Percentiles rank a stretch among this genome's conserved stretches.
phyloP scores from a whole-genome alignment of 2,113 vertebrate species.

The Geococcyx californianus region DNA sequence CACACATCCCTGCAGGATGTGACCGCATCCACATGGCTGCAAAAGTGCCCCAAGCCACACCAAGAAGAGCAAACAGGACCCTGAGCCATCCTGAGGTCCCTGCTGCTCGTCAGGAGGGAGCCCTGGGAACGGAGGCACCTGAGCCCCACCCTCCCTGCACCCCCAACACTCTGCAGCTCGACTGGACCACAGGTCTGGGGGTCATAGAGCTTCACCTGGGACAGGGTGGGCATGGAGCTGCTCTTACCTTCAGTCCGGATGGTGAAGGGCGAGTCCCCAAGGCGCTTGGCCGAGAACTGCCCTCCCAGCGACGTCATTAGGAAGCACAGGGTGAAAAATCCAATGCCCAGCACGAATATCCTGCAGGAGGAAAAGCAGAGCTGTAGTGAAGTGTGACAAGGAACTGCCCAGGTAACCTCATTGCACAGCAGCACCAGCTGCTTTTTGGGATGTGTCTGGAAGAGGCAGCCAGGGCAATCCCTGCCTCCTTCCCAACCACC shows the following conservation, averaged over 20 bases:
- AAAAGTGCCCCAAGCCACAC: accelerated
- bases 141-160: not conserved
- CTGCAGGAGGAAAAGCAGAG: constrained; percentile 63
- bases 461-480: not conserved
- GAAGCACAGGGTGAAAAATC: constrained; percentile 98
- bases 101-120: not conserved
- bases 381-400: not conserved
- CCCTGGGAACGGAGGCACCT: not conserved
- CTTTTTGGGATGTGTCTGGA: not conserved
- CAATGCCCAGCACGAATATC: constrained; percentile 94
- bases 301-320: constrained; percentile 97
- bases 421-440: not conserved
- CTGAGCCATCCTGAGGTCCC: accelerated
- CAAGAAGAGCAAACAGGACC: not conserved
- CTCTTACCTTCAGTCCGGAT: constrained; percentile 89
- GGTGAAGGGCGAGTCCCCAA: constrained; percentile 92
- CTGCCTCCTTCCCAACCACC: not conserved
- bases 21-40: accelerated
- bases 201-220: accelerated
- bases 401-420: not conserved
- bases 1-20: accelerated
- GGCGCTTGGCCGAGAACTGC: constrained; percentile 90
- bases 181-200: accelerated
- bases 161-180: accelerated
- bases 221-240: accelerated